Percentiles rank a stretch among this genome's conserved stretches.
phyloP scores from a whole-genome alignment of 2,797 vertebrate species.

The Mionectes olivaceus region DNA sequence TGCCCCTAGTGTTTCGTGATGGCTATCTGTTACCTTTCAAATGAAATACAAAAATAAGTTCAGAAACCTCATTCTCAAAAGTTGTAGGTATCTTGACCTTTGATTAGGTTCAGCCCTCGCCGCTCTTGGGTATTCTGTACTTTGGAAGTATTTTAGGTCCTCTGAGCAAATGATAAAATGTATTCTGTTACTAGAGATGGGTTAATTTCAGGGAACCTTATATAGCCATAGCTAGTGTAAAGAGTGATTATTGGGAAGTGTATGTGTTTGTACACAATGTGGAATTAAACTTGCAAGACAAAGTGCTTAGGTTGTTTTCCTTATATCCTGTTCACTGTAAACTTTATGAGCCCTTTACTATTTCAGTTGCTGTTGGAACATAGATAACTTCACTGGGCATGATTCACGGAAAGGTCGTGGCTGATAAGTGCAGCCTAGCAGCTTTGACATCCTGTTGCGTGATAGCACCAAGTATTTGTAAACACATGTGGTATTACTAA shows the following conservation, averaged over 20 bases:
- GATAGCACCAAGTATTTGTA: neutral
- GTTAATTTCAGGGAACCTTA: neutral
- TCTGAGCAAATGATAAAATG: neutral
- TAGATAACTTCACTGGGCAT: neutral
- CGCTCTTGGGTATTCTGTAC: neutral
- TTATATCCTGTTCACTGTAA: neutral
- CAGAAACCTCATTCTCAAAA: neutral
- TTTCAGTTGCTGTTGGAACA: neutral
- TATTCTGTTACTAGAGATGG: neutral
- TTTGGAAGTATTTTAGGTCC: neutral
- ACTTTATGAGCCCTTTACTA: neutral
- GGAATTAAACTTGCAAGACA: neutral
- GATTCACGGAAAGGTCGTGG: neutral
- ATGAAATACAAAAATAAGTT: neutral
- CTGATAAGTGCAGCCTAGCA: conserved; percentile 49
- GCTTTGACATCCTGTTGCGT: neutral
- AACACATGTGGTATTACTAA: neutral
- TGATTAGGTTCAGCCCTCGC: neutral
- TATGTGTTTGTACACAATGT: neutral
- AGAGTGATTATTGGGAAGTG: neutral
- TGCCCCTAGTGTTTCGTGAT: neutral
- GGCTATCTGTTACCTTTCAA: neutral
- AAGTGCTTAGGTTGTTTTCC: neutral
- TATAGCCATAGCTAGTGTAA: neutral
- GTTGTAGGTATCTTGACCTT: neutral